These are phyloP conservation scores for Cyanoderma ruficeps DNA, from an alignment of 2,113 vertebrate species.

Conservation along the genomic window DNA sequence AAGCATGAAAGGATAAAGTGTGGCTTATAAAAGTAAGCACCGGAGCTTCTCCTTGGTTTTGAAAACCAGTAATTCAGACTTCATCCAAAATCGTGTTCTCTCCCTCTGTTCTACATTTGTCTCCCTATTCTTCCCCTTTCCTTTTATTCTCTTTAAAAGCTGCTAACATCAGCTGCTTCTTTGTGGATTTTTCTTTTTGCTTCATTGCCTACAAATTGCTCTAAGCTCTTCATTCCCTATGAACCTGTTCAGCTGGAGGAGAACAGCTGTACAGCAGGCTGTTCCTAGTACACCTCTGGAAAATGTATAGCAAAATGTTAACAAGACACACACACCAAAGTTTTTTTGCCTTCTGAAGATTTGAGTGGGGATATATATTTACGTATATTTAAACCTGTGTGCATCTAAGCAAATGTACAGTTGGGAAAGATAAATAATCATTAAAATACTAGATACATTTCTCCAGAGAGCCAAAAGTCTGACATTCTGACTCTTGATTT, in stretches of 20 bases:
- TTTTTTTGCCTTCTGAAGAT: not conserved
- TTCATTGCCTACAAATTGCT: constrained; percentile 75
- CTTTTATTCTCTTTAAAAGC: constrained; percentile 61
- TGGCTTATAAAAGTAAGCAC: constrained; percentile 30
- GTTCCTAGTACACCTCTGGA: constrained; percentile 43
- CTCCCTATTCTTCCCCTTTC: constrained; percentile 15
- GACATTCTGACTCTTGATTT: constrained; percentile 31
- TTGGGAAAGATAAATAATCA: constrained; percentile 33
- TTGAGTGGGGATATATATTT: not conserved
- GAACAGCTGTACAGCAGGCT: constrained; percentile 65
- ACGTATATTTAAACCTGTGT: not conserved
- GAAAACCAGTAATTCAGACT: constrained; percentile 45
- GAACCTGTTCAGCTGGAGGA: constrained; percentile 68
- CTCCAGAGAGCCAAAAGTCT: constrained; percentile 22
- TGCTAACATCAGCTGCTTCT: constrained; percentile 74
- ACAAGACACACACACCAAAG: constrained; percentile 27
- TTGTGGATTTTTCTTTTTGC: constrained; percentile 72
- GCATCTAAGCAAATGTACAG: not conserved
- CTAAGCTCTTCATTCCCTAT: constrained; percentile 68
- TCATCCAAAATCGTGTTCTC: not conserved
- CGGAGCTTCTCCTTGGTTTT: constrained; percentile 6
- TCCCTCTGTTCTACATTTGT: constrained; percentile 17
- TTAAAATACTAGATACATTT: constrained; percentile 45
- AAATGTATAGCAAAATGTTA: constrained; percentile 42
- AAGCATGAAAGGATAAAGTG: constrained; percentile 7